Evolutionary conservation across 2,113 vertebrate species (phyloP), one percentile per base, ranked within the genome.

Genomic region (Dolichotis patagonum): DNA sequence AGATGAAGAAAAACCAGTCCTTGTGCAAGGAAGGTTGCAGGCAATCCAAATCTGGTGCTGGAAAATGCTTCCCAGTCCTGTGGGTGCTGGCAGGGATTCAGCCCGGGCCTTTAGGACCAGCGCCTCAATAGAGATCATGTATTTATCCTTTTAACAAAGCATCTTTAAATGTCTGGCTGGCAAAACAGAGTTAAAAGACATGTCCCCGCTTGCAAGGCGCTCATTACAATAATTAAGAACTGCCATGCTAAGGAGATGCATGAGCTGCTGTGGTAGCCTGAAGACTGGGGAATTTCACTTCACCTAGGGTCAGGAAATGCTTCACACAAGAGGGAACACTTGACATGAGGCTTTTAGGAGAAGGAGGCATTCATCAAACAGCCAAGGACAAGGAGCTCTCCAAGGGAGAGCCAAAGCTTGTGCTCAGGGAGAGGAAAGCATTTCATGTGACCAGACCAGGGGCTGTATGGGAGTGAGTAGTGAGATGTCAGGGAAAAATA

Each of bases 151-250:
- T 46, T 83, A 92, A 77, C 58, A 85, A 90, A 96, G 58, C 92
- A 84, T 90, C 77, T 85, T 86, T 95, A 93, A 73, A 80, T 69
- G 62, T 54, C 93, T 85, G 73, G n/a, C 71, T 78, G 56, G 49
- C 41, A 35, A 95, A 49, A 41, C 95, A 84, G 60, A 85, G 67
- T 91, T 85, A 73, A 87, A 91, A 97, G 92, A 85, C 81, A 19
- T 32, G 69, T 65, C 75, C 38, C 43, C 85, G 69, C 94, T 85
- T 93, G 52, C 38, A 56, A 52, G 78, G 54, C 94, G 67, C 60
- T 65, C 85, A 62, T 96, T 87, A 82, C 5, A 46, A n/a, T 91
- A 94, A 85, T 96, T 69, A 95, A 38, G 54, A 85, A 78, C 81
- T 46, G 54, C 84, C n/a, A 9, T 0, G 7, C n/a, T 73, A 80